Conservation (phyloP, 2,888 invertebrate genomes). For the Eustalomyia histrio region DNA sequence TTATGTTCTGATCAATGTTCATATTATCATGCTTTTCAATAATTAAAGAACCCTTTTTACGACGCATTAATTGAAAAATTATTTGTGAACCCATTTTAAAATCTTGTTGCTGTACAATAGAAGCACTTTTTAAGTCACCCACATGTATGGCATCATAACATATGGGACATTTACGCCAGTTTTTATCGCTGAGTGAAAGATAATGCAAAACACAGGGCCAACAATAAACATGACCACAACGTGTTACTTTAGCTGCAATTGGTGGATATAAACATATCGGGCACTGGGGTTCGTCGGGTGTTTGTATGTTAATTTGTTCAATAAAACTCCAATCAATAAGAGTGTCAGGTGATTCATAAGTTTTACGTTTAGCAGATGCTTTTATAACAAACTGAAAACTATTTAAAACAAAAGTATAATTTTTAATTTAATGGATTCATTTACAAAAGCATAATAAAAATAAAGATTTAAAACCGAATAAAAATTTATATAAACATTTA, state of each 20-base stretch:
- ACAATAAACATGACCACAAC: conserved; percentile 97
- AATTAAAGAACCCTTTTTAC: conserved; percentile 83
- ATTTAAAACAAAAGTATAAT: conserved; percentile 24
- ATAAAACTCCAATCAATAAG: conserved; percentile 95
- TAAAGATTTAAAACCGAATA: too few relatives aligned
- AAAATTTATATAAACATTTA: too few relatives aligned
- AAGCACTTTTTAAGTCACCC: conserved; percentile 89
- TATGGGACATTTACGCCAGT: conserved; percentile 93
- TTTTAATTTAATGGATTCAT: too few relatives aligned
- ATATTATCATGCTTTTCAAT: conserved; percentile 71
- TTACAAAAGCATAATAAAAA: too few relatives aligned
- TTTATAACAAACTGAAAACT: conserved; percentile 98
- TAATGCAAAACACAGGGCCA: conserved; percentile 98
- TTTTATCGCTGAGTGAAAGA: conserved; percentile 90
- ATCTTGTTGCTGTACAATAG: conserved; percentile 74
- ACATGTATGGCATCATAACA: conserved; percentile 91
- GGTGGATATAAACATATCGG: conserved; percentile 96
- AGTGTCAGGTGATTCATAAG: conserved; percentile 89
- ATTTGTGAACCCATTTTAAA: conserved; percentile 84
- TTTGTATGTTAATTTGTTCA: conserved; percentile 91
- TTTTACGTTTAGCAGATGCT: conserved; percentile 87
- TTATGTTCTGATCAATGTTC: conserved; percentile 45
- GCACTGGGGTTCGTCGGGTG: conserved; percentile 86
- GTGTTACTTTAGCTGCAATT: conserved; percentile 93
- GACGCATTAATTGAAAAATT: conserved; percentile 91